phyloP scores from a whole-genome alignment of 2,888 invertebrate genomes.

The Cacoxenus indagator region DNA sequence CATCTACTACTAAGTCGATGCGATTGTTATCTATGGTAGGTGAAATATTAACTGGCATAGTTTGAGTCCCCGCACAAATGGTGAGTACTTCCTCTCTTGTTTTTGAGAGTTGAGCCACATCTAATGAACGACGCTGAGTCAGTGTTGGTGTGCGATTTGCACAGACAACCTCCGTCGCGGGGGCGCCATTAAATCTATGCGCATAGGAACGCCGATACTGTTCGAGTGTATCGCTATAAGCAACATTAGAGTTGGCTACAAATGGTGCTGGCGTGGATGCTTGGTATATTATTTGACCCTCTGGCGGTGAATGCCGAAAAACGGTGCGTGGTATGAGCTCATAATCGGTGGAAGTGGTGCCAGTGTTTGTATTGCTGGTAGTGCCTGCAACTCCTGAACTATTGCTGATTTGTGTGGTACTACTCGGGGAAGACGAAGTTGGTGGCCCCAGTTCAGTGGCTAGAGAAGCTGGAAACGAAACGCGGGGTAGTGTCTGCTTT shows the following conservation, averaged over 20 bases:
- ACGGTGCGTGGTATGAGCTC: conserved; percentile 38
- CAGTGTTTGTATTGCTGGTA: conserved; percentile 13
- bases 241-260: neutral
- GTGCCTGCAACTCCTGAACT: too few relatives aligned
- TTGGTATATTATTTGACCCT: neutral
- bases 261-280: neutral
- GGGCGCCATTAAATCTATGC: neutral
- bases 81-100: conserved; percentile 47
- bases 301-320: conserved; percentile 7
- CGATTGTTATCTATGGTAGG: conserved; percentile 3
- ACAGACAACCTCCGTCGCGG: neutral
- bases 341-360: conserved; percentile 33
- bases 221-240: neutral
- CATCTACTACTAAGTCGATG: too few relatives aligned
- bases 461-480: conserved; percentile 50
- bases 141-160: neutral
- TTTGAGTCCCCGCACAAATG: conserved; percentile 67
- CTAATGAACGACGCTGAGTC: conserved; percentile 22
- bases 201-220: conserved; percentile 25
- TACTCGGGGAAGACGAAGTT: neutral
- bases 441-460: conserved; percentile 44
- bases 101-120: neutral
- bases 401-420: neutral
- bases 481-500: conserved; percentile 62
- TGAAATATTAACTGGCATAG: conserved; percentile 44